Percentiles rank a stretch among this genome's conserved stretches.
Evolutionary conservation across 2,888 invertebrate species (phyloP).

Genomic region (Blera fallax): DNA sequence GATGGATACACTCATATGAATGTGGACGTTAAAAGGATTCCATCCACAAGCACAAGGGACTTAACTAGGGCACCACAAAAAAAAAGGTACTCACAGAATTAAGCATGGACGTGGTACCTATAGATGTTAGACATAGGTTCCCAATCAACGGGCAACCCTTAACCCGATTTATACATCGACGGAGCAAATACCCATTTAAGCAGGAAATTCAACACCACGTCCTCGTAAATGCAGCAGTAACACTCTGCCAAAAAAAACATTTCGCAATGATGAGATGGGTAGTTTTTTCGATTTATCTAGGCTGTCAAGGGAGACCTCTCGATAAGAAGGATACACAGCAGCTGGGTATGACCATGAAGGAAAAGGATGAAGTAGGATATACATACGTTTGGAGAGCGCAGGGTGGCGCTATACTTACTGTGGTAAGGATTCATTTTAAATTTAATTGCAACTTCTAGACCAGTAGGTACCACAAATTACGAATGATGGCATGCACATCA

Average conservation of each 20-base stretch:
- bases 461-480: too few relatives aligned
- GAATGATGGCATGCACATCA: too few relatives aligned
- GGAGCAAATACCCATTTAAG: conserved; percentile 9
- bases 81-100: background rate
- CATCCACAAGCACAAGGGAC: background rate
- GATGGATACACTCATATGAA: background rate
- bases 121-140: conserved; percentile 33
- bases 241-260: background rate
- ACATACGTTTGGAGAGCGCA: conserved; percentile 14
- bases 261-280: conserved; percentile 26
- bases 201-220: conserved; percentile 37
- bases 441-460: background rate
- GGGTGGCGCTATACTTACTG: conserved; percentile 16
- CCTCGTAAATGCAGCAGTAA: conserved; percentile 1
- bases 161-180: conserved; percentile 6
- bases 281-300: conserved; percentile 8
- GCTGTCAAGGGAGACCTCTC: background rate
- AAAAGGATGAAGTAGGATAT: background rate
- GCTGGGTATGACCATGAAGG: background rate
- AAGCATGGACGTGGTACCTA: background rate
- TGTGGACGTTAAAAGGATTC: conserved; percentile 18
- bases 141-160: conserved; percentile 35
- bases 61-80: background rate
- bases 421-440: background rate
- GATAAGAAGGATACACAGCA: background rate